Conservation (phyloP, 2,797 vertebrate species). For the Alectoris magna region DNA sequence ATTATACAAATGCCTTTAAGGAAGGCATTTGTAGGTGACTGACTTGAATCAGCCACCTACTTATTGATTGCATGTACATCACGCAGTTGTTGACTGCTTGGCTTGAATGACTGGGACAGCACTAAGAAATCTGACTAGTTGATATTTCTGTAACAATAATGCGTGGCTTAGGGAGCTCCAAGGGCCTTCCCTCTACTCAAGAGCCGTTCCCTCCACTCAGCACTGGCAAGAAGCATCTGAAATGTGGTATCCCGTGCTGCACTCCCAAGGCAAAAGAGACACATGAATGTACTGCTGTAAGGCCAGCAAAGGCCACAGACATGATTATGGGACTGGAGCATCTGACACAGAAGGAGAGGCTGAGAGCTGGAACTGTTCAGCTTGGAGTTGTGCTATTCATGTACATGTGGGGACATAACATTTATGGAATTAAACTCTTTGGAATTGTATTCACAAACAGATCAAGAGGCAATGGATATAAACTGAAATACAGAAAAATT, state of each 20-base stretch:
- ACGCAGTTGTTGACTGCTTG: accelerated
- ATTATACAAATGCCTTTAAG: not conserved
- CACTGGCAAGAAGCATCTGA: not conserved
- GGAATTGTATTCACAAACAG: not conserved
- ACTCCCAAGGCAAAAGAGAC: not conserved
- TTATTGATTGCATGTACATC: not conserved
- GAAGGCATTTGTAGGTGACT: not conserved
- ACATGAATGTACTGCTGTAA: not conserved
- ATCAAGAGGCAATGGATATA: not conserved
- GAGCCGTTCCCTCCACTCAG: not conserved
- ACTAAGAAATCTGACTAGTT: not conserved
- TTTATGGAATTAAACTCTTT: not conserved
- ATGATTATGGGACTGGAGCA: not conserved
- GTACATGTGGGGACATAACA: accelerated
- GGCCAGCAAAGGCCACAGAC: not conserved
- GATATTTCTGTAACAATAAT: not conserved
- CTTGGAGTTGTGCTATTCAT: not conserved
- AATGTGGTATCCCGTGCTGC: too few relatives aligned
- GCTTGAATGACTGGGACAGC: not conserved
- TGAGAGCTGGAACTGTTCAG: not conserved
- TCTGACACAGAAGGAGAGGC: not conserved
- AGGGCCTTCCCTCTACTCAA: not conserved
- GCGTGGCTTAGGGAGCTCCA: accelerated
- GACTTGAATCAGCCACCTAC: not conserved
- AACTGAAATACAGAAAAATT: not conserved